A percentile compares a stretch with the other conserved stretches of the same genome.
These are phyloP conservation scores for Apoda limacodes DNA, from an alignment of 2,888 invertebrate genomes.

Conservation along the genomic window DNA sequence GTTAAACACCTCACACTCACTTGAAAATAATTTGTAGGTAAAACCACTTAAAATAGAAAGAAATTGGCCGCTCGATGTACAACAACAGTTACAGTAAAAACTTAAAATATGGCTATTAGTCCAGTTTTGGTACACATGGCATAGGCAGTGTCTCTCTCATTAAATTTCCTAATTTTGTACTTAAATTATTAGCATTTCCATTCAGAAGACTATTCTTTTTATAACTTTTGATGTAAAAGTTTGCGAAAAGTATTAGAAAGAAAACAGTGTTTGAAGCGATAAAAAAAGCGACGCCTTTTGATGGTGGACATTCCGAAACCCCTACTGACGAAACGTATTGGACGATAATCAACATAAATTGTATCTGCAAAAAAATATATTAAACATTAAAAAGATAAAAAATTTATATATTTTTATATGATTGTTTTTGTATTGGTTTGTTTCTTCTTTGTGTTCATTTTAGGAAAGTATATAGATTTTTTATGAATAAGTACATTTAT, in stretches of 20 bases:
- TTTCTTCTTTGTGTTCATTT: neutral
- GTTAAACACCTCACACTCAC: no score
- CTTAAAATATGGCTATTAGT: no score
- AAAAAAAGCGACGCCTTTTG: conserved; percentile 66
- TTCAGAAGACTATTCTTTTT: conserved; percentile 29
- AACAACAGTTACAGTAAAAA: no score
- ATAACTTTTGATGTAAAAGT: conserved; percentile 70
- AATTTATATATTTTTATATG: no score
- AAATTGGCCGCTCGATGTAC: no score
- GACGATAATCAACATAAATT: conserved; percentile 72
- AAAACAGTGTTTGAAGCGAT: conserved; percentile 66
- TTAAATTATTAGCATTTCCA: no score
- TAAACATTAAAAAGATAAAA: neutral
- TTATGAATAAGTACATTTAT: neutral
- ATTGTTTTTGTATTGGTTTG: no score
- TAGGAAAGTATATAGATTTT: neutral
- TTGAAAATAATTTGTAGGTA: no score
- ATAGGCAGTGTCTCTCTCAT: no score
- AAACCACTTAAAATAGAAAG: no score
- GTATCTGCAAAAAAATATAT: conserved; percentile 55
- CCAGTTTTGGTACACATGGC: no score
- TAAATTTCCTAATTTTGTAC: conserved; percentile 8
- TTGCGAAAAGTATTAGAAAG: conserved; percentile 73
- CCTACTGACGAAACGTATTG: conserved; percentile 63
- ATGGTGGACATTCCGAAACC: conserved; percentile 70